Evolutionary conservation across 2,888 invertebrate species (phyloP).

Genomic region (Melikaiella ostensackeni): DNA sequence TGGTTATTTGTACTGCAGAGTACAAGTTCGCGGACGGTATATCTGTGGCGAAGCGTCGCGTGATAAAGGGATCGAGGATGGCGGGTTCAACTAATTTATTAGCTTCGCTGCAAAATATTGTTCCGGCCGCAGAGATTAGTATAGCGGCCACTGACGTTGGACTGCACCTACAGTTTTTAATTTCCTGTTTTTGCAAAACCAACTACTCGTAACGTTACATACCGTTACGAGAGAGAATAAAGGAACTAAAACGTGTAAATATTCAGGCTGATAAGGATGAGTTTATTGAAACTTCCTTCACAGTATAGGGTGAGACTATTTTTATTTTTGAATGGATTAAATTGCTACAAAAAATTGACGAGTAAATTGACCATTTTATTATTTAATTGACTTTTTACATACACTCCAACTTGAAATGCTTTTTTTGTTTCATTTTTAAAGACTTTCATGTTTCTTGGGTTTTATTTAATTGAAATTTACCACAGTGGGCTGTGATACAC

Average conservation of each 20-base stretch:
- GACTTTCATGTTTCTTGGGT: no score
- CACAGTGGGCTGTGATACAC: no score
- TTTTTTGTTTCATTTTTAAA: not conserved
- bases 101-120: constrained; percentile 64
- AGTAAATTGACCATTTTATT: not conserved
- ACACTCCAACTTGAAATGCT: not conserved
- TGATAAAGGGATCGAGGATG: constrained; percentile 62
- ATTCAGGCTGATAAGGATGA: not conserved
- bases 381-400: not conserved
- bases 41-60: constrained; percentile 61
- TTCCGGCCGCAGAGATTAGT: constrained; percentile 66
- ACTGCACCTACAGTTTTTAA: constrained; percentile 40
- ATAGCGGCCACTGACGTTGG: constrained; percentile 52
- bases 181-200: constrained; percentile 31
- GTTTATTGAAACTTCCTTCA: not conserved
- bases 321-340: no score
- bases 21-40: constrained; percentile 62
- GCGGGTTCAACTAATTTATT: constrained; percentile 63
- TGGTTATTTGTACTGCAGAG: constrained; percentile 37
- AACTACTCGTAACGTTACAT: constrained; percentile 28
- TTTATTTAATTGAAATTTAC: not conserved
- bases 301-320: not conserved
- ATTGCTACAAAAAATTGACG: no score
- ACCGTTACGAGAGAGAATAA: not conserved
- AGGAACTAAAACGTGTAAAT: not conserved